Percentiles rank a stretch among this genome's conserved stretches.
phyloP scores from a whole-genome alignment of 2,888 invertebrate genomes.

The Tipula helvola region DNA sequence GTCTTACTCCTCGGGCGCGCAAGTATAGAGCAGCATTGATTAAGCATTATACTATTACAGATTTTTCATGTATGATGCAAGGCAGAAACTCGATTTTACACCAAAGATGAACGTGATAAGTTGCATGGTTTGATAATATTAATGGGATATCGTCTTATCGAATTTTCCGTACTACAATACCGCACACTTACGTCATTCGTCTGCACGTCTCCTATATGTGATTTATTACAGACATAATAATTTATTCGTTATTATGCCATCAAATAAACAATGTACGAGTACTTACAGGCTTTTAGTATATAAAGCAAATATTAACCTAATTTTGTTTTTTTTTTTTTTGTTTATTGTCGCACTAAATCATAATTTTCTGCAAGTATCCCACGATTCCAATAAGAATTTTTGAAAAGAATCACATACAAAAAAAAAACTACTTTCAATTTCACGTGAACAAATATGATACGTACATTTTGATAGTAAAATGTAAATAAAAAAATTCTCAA shows the following conservation, averaged over 20 bases:
- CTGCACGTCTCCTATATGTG: not conserved
- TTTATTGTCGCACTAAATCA: not conserved
- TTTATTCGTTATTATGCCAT: not conserved
- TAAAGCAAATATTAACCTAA: not conserved
- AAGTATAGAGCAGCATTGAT: too few species aligned
- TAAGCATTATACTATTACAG: too few species aligned
- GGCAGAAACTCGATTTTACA: too few species aligned
- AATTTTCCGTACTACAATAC: too few species aligned
- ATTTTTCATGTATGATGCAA: too few species aligned
- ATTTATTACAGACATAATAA: not conserved
- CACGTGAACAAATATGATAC: not conserved
- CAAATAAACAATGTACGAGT: not conserved
- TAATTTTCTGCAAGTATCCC: not conserved
- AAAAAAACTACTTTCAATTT: not conserved
- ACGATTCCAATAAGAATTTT: not conserved
- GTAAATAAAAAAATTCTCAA: not conserved
- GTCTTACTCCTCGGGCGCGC: too few species aligned
- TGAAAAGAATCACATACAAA: not conserved
- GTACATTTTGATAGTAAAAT: not conserved
- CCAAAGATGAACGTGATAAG: too few species aligned
- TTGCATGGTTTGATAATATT: too few species aligned
- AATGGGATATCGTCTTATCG: too few species aligned
- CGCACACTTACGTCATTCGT: too few species aligned
- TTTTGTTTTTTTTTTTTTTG: not conserved
- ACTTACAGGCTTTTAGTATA: not conserved